Base-by-base conservation (phyloP, 2,797 vertebrate genomes). In the Psittacula derbiana region DNA sequence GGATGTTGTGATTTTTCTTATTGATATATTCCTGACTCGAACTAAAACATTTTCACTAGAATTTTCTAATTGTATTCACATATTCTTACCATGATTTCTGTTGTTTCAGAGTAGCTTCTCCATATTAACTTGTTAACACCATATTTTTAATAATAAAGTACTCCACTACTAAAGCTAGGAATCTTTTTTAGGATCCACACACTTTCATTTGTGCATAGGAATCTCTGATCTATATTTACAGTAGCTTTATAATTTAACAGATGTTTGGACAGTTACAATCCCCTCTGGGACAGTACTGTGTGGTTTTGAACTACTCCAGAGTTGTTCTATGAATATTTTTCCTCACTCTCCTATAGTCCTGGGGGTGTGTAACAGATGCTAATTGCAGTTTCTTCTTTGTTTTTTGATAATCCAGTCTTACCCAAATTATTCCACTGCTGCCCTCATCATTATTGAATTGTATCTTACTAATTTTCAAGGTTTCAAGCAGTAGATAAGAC, bases 251-350 rank as follows among this genome's bases (percentile, higher is more conserved):
- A 76, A 92, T 97, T 96, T 93, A 96, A 91, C 94, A 97, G 96
- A 95, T 96, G 92, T 97, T 96, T 97, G 94, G 96, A 93, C 92
- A 95, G 92, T 91, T 97, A 94, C 94, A 86, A 87, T 95, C 71
- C 86, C 95, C 92, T 96, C 80, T 89, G 95, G 94, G 95, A 96
- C 92, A 81, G 65, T 91, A 92, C 60, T 83, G 44, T 95, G 84
- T 96, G 91, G 83, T 95, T 96, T 97, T 95, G 95, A 96, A 92
- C 91, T 96, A 93, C 90, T 95, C 88, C 70, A 92, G 93, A 96
- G 94, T 95, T 95, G 67, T 91, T 96, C 92, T 90, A 95, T 95
- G 91, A 96, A 95, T 97, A 94, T 97, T 97, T 96, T 97, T 80
- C 62, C 73, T 92, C 88, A 88, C 67, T 94, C 23, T 91, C 43